Conservation (phyloP, 92 coral and sea anemone genomes). For the Nematostella vectensis region DNA sequence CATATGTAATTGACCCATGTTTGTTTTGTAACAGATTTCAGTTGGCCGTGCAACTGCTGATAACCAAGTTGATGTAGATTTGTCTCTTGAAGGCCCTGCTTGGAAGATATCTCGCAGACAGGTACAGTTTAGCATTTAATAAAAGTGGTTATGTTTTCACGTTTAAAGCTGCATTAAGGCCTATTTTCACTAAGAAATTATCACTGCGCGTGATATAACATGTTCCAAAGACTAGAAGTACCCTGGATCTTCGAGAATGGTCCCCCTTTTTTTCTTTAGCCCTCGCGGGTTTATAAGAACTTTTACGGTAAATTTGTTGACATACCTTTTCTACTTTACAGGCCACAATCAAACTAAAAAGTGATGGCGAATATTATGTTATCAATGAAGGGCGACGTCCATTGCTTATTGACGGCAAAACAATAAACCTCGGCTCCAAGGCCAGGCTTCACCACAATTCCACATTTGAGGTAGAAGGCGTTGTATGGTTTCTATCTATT, state of each 20-base stretch:
- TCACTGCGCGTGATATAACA: too few species aligned
- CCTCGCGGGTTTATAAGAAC: too few species aligned
- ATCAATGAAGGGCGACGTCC: constrained; percentile 94
- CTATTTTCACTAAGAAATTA: too few species aligned
- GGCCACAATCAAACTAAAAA: constrained; percentile 87
- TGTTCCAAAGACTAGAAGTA: too few species aligned
- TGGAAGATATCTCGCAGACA: constrained; percentile 97
- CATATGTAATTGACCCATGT: too few species aligned
- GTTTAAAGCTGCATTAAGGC: background rate
- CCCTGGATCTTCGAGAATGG: too few species aligned
- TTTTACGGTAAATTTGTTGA: too few species aligned
- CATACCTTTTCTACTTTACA: too few species aligned
- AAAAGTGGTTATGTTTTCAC: background rate
- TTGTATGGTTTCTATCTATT: too few species aligned
- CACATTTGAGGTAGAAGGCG: constrained; percentile 93
- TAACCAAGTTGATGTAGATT: constrained; percentile 87
- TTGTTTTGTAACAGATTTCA: constrained; percentile 45
- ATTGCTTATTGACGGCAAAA: constrained; percentile 86
- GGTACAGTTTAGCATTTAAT: too few species aligned
- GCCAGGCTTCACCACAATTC: constrained; percentile 97
- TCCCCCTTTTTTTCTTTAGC: too few species aligned
- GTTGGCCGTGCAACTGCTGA: constrained; percentile 94
- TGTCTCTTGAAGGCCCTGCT: constrained; percentile 98
- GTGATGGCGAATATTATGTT: constrained; percentile 94
- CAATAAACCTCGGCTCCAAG: constrained; percentile 73